Base-by-base conservation (phyloP, 1,140 invertebrate species). In the Drosophila suzukii region DNA sequence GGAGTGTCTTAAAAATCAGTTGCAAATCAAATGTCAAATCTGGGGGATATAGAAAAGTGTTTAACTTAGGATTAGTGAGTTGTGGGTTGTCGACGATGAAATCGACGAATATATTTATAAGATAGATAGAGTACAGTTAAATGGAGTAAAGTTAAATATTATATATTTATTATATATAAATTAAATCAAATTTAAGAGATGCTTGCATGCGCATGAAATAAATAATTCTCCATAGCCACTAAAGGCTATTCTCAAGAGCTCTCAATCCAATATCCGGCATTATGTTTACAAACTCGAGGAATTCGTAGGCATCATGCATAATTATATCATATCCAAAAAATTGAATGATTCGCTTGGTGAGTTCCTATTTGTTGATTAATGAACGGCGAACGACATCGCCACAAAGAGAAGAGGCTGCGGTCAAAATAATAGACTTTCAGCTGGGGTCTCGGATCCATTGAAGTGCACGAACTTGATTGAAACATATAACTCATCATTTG, bases 311-410 rank as follows among this genome's bases (percentile, higher is more conserved):
- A 67, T 53, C 74, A 39, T 20, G 50, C 75, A 79, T 63, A 75
- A 88, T 80, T 80, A 88, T 67, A 77, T 77, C 43, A 88, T 79
- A 59, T 79, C 70, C 62, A 27, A 43, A 11, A 24, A 60, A 34
- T 56, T 60, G 73, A 77, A 85, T 81, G 77, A 50, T 65, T 38
- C 44, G 38, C 50, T 65, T 46, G 63, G 30, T 49, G 72, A 74
- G 83, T 88, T 88, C 84, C 84, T 88, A 68, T 79, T 74, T 56
- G 61, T 68, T 88, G 83, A 88, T 88, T 88, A 88, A 88, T 88
- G 83, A 71, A 71, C 53, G 49, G 56, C 75, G 71, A 75, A 75
- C 62, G 58, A 56, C 58, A 61, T 47, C 63, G 71, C 54, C 65
- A 62, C 68, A 71, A 71, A 58, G 54, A 44, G 71, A 66, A 70